Evolutionary conservation across 2,797 vertebrate species (phyloP).

Genomic region (Pygocentrus nattereri): DNA sequence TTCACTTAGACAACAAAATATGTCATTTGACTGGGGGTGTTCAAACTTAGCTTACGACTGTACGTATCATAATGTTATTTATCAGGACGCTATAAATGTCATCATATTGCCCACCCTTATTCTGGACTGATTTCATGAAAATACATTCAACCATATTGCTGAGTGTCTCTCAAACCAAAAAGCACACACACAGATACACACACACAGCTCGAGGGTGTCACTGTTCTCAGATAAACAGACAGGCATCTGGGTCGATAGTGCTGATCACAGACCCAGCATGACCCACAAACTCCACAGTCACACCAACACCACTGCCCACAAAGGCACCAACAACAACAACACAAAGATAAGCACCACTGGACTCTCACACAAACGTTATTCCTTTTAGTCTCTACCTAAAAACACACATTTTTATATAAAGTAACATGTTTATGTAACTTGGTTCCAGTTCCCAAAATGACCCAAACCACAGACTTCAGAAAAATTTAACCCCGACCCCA

Average conservation of each 20-base stretch:
- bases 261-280: conserved; percentile 37
- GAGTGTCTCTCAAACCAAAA: not conserved
- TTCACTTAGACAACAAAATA: too few relatives aligned
- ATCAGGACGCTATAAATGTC: not conserved
- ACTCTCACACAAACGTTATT: not conserved
- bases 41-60: too few relatives aligned
- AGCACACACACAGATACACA: conserved; percentile 7
- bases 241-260: conserved; percentile 33
- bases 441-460: not conserved
- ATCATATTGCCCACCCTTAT: not conserved
- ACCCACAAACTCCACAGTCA: not conserved
- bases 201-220: conserved; percentile 28
- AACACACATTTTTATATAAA: not conserved
- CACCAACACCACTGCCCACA: not conserved
- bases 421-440: not conserved
- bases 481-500: not conserved
- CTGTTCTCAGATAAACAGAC: conserved; percentile 40
- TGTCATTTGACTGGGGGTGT: too few relatives aligned
- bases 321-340: not conserved
- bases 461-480: not conserved
- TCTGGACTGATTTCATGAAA: conserved; percentile 16
- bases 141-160: conserved; percentile 19
- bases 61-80: not conserved
- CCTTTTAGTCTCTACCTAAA: not conserved
- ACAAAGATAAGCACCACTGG: not conserved